These are phyloP conservation scores for Lampris incognitus DNA, from an alignment of 2,113 vertebrate species.

Conservation along the genomic window DNA sequence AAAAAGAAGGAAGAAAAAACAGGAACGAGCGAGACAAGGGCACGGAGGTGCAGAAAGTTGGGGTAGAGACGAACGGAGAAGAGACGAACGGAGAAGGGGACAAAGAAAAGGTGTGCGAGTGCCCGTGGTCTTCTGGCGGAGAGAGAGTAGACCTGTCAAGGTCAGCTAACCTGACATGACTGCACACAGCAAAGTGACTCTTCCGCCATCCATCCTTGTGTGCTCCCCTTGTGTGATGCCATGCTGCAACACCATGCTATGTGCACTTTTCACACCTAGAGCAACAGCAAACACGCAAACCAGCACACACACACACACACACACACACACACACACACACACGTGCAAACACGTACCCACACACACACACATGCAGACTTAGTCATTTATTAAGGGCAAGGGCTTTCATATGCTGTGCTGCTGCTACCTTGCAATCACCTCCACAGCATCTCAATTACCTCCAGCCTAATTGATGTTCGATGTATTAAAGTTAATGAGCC, in stretches of 20 bases:
- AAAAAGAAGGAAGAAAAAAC: conserved; percentile 11
- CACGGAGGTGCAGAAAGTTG: too few relatives aligned
- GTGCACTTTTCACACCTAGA: conserved; percentile 33
- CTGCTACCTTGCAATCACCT: conserved; percentile 73
- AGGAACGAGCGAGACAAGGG: conserved; percentile 2
- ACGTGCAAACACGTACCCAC: too few relatives aligned
- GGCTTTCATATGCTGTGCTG: conserved; percentile 52
- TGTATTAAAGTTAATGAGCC: conserved; percentile 84
- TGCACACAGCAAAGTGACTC: not conserved
- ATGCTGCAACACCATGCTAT: conserved; percentile 20
- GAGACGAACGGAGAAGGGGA: not conserved
- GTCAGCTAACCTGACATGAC: conserved; percentile 28
- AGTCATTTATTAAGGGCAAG: conserved; percentile 62
- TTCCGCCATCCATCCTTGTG: conserved; percentile 1
- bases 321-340: not conserved
- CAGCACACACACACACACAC: not conserved
- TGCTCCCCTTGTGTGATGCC: conserved; percentile 9
- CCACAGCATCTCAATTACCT: conserved; percentile 79
- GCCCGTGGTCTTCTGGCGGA: conserved; percentile 5
- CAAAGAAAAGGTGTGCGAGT: not conserved
- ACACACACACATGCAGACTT: conserved; percentile 37
- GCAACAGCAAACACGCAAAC: not conserved
- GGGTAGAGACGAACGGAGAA: not conserved
- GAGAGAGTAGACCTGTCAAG: conserved; percentile 36
- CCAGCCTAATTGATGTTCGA: conserved; percentile 80